Conservation (phyloP, 1,140 invertebrate genomes). For the Drosophila athabasca region DNA sequence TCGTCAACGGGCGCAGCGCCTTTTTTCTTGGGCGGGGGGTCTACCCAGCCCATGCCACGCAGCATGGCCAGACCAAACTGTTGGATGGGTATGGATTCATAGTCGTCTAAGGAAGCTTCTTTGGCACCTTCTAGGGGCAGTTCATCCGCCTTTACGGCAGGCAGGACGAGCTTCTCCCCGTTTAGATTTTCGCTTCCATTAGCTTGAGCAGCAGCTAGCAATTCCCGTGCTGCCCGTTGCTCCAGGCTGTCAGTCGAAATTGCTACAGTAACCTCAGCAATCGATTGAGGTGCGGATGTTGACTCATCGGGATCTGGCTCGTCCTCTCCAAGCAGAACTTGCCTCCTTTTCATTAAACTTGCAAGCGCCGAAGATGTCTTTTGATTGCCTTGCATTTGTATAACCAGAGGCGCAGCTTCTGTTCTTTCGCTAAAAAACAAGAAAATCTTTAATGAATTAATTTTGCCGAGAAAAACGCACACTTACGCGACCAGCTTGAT, state of each 20-base stretch:
- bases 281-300: conserved; percentile 35
- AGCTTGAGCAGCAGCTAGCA: conserved; percentile 64
- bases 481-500: conserved; percentile 89
- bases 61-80: conserved; percentile 96
- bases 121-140: conserved; percentile 85
- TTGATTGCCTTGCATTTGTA: conserved; percentile 86
- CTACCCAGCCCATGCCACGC: conserved; percentile 96
- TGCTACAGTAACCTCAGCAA: conserved; percentile 67
- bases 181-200: conserved; percentile 83
- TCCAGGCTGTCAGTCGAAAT: conserved; percentile 84
- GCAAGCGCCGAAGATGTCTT: conserved; percentile 85
- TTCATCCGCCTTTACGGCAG: conserved; percentile 84
- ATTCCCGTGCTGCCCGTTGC: conserved; percentile 85
- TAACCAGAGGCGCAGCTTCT: conserved; percentile 85
- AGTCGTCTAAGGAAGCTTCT: conserved; percentile 93
- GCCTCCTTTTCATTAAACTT: conserved; percentile 72
- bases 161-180: conserved; percentile 84
- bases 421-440: conserved; percentile 84
- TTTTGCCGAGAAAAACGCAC: conserved; percentile 9
- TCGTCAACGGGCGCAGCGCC: conserved; percentile 87
- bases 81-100: conserved; percentile 94
- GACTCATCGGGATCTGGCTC: conserved; percentile 48
- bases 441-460: not conserved
- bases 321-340: conserved; percentile 71
- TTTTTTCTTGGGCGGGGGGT: conserved; percentile 86